phyloP scores from a whole-genome alignment of 2,888 invertebrate genomes.

The Kryphioiulus occultus region DNA sequence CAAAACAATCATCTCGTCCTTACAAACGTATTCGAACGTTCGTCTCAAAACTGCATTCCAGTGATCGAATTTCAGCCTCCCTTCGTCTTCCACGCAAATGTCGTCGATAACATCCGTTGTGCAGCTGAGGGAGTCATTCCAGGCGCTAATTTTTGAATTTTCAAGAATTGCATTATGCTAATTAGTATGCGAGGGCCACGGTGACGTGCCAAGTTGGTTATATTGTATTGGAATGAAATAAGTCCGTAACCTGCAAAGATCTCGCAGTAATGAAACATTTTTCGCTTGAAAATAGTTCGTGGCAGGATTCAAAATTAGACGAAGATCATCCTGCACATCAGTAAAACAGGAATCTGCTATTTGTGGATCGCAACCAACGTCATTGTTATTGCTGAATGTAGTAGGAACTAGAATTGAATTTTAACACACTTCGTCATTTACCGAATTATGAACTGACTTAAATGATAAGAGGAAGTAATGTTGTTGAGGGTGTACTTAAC shows the following conservation, averaged over 20 bases:
- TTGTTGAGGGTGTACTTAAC: neutral
- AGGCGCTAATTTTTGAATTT: conserved; percentile 51
- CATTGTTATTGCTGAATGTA: conserved; percentile 9
- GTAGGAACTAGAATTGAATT: neutral
- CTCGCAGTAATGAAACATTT: neutral
- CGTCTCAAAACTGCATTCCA: conserved; percentile 53
- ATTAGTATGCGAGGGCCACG: no score
- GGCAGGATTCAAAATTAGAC: conserved; percentile 47
- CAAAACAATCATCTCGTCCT: conserved; percentile 31
- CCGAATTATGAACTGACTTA: no score
- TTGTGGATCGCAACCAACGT: conserved; percentile 46
- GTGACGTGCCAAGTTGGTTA: neutral
- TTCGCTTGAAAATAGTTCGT: neutral
- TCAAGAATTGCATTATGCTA: no score
- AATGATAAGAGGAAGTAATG: no score
- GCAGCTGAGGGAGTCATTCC: conserved; percentile 54
- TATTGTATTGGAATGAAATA: neutral
- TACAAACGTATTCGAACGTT: conserved; percentile 51
- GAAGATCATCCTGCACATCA: conserved; percentile 51
- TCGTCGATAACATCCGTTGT: conserved; percentile 54
- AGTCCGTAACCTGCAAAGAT: conserved; percentile 44
- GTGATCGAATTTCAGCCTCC: conserved; percentile 51
- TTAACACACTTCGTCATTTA: neutral
- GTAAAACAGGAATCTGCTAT: conserved; percentile 51
- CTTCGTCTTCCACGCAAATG: conserved; percentile 51